Percentiles rank a stretch among this genome's conserved stretches.
Evolutionary conservation across 2,888 invertebrate species (phyloP).

Genomic region (Agrenia bidenticulata): DNA sequence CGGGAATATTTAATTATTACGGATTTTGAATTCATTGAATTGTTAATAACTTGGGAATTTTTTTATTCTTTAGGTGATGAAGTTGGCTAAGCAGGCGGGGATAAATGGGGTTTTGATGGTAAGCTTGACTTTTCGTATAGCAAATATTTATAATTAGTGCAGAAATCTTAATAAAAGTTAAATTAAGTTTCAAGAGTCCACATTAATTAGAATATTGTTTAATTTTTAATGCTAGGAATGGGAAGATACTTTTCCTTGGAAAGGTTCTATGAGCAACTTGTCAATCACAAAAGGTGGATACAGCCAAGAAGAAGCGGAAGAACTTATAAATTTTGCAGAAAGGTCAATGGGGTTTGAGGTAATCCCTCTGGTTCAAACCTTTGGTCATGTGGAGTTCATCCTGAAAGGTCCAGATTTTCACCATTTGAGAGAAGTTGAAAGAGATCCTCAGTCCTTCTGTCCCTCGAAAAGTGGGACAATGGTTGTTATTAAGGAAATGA

Average conservation of each 20-base stretch:
- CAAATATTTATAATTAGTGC: no score
- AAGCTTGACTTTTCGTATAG: no score
- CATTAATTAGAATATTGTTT: no score
- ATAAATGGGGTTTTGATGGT: constrained; percentile 61
- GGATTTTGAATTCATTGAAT: neutral
- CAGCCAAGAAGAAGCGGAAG: constrained; percentile 66
- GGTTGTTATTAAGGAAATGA: constrained; percentile 66
- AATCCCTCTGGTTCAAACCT: constrained; percentile 81
- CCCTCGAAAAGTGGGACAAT: constrained; percentile 67
- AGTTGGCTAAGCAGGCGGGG: constrained; percentile 59
- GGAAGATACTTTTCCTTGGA: constrained; percentile 87
- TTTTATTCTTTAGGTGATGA: constrained; percentile 57
- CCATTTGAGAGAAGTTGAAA: constrained; percentile 66
- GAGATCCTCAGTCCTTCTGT: constrained; percentile 72
- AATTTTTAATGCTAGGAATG: constrained; percentile 73
- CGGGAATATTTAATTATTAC: neutral
- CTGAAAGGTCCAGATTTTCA: constrained; percentile 71
- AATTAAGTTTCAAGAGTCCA: no score
- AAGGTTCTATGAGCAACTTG: constrained; percentile 61
- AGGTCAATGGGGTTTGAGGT: constrained; percentile 66
- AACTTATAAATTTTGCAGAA: constrained; percentile 68
- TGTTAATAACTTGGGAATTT: neutral
- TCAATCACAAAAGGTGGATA: constrained; percentile 66
- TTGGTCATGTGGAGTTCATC: constrained; percentile 83
- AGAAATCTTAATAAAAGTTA: no score